phyloP scores from a whole-genome alignment of 2,888 invertebrate genomes.

The Mythimna lalbum region DNA sequence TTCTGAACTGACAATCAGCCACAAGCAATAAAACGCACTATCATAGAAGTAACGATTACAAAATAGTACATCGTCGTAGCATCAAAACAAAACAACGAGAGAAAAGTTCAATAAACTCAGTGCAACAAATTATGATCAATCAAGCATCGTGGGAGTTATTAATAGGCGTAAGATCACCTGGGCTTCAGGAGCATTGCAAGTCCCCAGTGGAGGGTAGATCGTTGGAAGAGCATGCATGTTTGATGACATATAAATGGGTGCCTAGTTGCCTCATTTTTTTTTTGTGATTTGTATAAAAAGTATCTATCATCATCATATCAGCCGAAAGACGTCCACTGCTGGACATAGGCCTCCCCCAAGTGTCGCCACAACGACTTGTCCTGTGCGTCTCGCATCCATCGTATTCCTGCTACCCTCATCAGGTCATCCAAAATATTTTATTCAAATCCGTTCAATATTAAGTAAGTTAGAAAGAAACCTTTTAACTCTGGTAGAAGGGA shows the following conservation, averaged over 20 bases:
- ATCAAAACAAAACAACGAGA: conserved; percentile 47
- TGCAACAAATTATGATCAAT: conserved; percentile 58
- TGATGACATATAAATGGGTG: background rate
- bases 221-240: conserved; percentile 61
- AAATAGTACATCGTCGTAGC: conserved; percentile 19
- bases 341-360: no score
- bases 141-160: conserved; percentile 52
- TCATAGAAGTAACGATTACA: conserved; percentile 25
- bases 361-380: no score
- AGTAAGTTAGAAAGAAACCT: no score
- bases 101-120: conserved; percentile 62
- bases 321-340: no score
- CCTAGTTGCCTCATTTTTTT: no score
- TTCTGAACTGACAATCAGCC: conserved; percentile 13
- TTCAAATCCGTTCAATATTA: no score
- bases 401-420: no score
- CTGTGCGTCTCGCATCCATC: no score
- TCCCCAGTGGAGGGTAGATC: conserved; percentile 89
- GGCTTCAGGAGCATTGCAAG: conserved; percentile 89
- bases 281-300: no score
- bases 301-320: no score
- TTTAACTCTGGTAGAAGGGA: no score
- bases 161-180: conserved; percentile 81
- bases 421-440: no score
- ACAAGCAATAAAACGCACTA: conserved; percentile 28